These are phyloP conservation scores for Camponotus pennsylvanicus DNA, from an alignment of 1,140 invertebrate species.

Conservation along the genomic window DNA sequence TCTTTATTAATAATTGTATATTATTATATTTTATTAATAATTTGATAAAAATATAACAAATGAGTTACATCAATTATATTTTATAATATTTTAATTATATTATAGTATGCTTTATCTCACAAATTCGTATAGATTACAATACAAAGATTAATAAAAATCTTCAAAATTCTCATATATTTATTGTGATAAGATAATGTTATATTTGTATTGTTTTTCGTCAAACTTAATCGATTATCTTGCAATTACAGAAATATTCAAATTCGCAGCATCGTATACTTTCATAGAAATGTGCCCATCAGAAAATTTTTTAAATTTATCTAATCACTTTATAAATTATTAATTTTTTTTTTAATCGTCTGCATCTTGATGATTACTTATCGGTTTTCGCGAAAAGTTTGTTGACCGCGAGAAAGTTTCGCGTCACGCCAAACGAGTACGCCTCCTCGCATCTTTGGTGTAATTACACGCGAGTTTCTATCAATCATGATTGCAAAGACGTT, in stretches of 20 bases:
- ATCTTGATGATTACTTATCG: conserved; percentile 48
- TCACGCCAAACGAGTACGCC: conserved; percentile 51
- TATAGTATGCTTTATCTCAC: background rate
- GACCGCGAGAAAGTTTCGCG: conserved; percentile 61
- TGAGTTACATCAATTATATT: background rate
- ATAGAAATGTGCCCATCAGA: background rate
- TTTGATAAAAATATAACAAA: background rate
- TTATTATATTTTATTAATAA: too few relatives aligned
- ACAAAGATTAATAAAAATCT: background rate
- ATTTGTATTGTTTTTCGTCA: background rate
- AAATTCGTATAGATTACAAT: background rate
- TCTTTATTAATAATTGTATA: background rate
- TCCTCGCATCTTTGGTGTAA: conserved; percentile 38
- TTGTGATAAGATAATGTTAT: background rate
- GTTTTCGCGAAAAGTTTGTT: conserved; percentile 53
- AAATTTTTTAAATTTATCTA: conserved; percentile 30
- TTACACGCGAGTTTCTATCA: conserved; percentile 44
- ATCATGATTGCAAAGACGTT: conserved; percentile 44
- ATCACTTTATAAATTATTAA: background rate
- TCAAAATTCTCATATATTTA: background rate
- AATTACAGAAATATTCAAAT: background rate
- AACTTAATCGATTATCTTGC: background rate
- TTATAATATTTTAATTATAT: background rate
- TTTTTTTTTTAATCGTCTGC: conserved; percentile 59
- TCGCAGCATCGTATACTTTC: background rate